A percentile compares a stretch with the other conserved stretches of the same genome.
phyloP scores from a whole-genome alignment of 1,140 invertebrate species.

The Lepidostoma basale region DNA sequence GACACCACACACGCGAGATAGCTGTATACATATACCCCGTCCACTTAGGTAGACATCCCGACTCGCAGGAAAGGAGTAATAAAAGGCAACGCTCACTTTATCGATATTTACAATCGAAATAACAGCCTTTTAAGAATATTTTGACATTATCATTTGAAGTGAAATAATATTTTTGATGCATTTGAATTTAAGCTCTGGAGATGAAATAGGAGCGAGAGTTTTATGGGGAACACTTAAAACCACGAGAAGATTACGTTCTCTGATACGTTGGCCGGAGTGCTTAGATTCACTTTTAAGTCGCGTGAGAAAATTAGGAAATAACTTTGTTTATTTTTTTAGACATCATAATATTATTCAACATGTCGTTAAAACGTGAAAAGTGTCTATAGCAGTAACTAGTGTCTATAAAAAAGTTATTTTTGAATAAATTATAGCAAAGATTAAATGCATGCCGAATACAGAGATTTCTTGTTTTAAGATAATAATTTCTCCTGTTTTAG shows the following conservation, averaged over 20 bases:
- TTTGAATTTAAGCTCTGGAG: constrained; percentile 24
- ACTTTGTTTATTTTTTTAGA: not conserved
- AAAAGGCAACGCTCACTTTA: constrained; percentile 31
- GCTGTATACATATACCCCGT: not conserved
- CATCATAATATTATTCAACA: not conserved
- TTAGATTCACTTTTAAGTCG: not conserved
- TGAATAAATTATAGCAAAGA: too few species aligned
- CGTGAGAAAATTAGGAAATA: constrained; percentile 4
- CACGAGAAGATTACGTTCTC: not conserved
- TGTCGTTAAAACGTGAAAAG: not conserved
- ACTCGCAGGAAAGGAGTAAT: constrained; percentile 18
- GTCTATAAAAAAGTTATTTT: too few species aligned
- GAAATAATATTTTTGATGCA: constrained; percentile 37
- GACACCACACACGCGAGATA: not conserved
- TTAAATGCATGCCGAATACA: too few species aligned
- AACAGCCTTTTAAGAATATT: constrained; percentile 37
- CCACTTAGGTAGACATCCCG: constrained; percentile 22
- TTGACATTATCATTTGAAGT: constrained; percentile 42
- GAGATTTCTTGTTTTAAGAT: too few species aligned
- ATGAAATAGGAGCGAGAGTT: constrained; percentile 16
- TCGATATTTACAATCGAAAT: constrained; percentile 34
- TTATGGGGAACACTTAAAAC: constrained; percentile 10
- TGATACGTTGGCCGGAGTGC: not conserved
- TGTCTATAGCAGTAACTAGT: too few species aligned
- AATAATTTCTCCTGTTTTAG: too few species aligned